Evolutionary conservation across 2,888 invertebrate genomes (phyloP).

Genomic region (Leucoptera coffeella): DNA sequence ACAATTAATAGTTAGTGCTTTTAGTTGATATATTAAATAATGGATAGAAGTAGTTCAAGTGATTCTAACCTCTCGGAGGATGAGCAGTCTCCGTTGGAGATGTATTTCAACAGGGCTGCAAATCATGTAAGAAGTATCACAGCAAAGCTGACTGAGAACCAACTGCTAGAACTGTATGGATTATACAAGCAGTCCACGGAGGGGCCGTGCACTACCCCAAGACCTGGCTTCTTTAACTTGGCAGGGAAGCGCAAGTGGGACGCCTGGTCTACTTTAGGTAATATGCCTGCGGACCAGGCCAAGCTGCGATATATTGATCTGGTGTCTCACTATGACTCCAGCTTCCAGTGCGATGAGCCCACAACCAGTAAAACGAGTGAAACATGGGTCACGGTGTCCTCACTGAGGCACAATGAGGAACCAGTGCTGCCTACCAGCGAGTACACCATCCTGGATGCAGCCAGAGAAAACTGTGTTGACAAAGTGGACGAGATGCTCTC

Average conservation of each 20-base stretch:
- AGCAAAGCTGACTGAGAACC: slow-evolving; percentile 49
- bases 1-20: too few species aligned
- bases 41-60: too few species aligned
- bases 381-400: slow-evolving; percentile 63
- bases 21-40: too few species aligned
- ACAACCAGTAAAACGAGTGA: slow-evolving; percentile 16
- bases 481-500: slow-evolving; percentile 48
- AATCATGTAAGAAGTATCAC: slow-evolving; percentile 58
- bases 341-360: slow-evolving; percentile 22
- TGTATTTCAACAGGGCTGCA: slow-evolving; percentile 61
- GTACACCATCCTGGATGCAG: slow-evolving; percentile 28
- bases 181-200: slow-evolving; percentile 78
- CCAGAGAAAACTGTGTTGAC: slow-evolving; percentile 63
- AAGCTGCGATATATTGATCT: slow-evolving; percentile 67
- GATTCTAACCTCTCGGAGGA: slow-evolving; percentile 49
- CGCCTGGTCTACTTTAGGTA: slow-evolving; percentile 74
- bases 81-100: slow-evolving; percentile 45
- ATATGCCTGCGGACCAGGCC: slow-evolving; percentile 61
- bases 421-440: slow-evolving; percentile 23
- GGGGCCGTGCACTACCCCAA: slow-evolving; percentile 67
- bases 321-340: slow-evolving; percentile 56
- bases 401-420: slow-evolving; percentile 32
- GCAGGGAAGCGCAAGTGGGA: slow-evolving; percentile 86
- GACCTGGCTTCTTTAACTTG: slow-evolving; percentile 71
- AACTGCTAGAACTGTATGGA: slow-evolving; percentile 69